phyloP scores from a whole-genome alignment of 1,140 invertebrate genomes.

The Procambarus virginalis region DNA sequence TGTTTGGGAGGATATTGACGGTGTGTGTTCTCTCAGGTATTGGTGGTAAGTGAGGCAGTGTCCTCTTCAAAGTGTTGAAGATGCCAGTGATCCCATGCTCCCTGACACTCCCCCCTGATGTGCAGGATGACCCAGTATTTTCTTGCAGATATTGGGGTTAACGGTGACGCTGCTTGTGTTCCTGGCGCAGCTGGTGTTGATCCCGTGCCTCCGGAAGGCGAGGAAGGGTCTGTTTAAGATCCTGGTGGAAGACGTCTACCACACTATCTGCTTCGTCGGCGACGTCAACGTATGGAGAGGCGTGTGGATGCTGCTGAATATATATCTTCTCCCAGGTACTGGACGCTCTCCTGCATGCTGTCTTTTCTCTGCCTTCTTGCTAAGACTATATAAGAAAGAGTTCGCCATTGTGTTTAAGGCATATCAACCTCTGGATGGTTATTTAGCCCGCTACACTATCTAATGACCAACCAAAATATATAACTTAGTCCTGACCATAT shows the following conservation, averaged over 20 bases:
- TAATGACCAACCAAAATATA: too few species aligned
- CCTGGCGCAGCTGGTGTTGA: slow-evolving; percentile 45
- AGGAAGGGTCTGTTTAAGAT: slow-evolving; percentile 42
- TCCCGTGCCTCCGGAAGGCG: slow-evolving; percentile 34
- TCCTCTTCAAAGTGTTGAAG: slow-evolving; percentile 30
- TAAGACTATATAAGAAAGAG: background rate
- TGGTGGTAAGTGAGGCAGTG: slow-evolving; percentile 48
- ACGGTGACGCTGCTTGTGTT: slow-evolving; percentile 52
- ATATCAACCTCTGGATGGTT: too few species aligned
- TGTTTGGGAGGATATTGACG: background rate
- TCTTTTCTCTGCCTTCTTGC: background rate
- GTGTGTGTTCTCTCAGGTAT: background rate
- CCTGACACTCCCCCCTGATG: background rate
- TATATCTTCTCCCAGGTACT: slow-evolving; percentile 49
- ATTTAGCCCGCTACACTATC: too few species aligned
- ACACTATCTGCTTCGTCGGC: slow-evolving; percentile 59
- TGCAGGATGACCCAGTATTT: background rate
- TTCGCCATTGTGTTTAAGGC: background rate
- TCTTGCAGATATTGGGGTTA: slow-evolving; percentile 39
- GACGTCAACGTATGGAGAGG: slow-evolving; percentile 54
- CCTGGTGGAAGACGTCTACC: slow-evolving; percentile 46
- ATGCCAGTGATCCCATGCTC: slow-evolving; percentile 43
- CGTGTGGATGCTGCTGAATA: slow-evolving; percentile 49
- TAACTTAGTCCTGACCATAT: too few species aligned
- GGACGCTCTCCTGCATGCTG: too few species aligned